A percentile compares a stretch with the other conserved stretches of the same genome.
These are phyloP conservation scores for Drosophila repletoides DNA, from an alignment of 1,140 invertebrate species.

Conservation along the genomic window DNA sequence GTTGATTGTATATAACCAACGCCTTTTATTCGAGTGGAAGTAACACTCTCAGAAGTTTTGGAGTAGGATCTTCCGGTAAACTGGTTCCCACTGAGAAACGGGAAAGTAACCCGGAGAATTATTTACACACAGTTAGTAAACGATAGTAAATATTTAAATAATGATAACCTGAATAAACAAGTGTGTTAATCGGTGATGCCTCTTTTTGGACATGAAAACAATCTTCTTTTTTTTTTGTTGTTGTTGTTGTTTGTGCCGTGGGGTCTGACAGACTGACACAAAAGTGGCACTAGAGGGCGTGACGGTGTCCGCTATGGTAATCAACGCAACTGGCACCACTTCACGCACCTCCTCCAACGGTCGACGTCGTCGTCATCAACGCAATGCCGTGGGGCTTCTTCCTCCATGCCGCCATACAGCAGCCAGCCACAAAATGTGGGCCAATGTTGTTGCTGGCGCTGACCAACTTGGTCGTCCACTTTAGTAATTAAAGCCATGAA, in stretches of 20 bases:
- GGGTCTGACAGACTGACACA: no score
- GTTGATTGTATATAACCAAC: constrained; percentile 12
- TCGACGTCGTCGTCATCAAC: no score
- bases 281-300: constrained; percentile 10
- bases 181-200: background rate
- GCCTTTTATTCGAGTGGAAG: background rate
- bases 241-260: background rate
- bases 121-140: no score
- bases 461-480: constrained; percentile 41
- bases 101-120: no score
- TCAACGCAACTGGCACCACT: constrained; percentile 28
- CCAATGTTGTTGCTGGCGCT: constrained; percentile 45
- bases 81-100: no score
- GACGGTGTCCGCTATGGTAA: background rate
- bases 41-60: background rate
- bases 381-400: constrained; percentile 23
- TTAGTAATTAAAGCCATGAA: constrained; percentile 47
- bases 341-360: constrained; percentile 20
- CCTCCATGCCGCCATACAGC: background rate
- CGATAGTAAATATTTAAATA: no score
- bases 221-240: background rate
- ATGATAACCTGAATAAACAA: background rate
- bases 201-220: background rate
- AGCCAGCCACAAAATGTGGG: constrained; percentile 32
- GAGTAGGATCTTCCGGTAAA: no score